Percentiles rank a stretch among this genome's conserved stretches.
These are phyloP conservation scores for Premnoplex brunnescens DNA, from an alignment of 2,797 vertebrate genomes.

Conservation along the genomic window DNA sequence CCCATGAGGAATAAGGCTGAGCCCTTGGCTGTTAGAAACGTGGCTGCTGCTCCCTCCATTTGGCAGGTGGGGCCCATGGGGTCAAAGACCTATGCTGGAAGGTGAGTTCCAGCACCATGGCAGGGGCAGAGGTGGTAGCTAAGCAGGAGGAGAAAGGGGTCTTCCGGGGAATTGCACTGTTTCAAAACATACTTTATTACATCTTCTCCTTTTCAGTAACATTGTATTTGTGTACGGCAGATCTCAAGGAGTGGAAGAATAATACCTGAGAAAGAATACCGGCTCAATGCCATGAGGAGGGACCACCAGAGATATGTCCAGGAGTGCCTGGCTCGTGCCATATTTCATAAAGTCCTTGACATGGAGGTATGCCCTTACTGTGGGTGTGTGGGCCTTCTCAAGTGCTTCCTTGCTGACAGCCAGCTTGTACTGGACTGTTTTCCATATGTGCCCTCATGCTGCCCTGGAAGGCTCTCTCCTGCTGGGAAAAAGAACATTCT, in stretches of 20 bases:
- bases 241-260: slow-evolving; percentile 91
- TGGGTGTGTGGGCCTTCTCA: neutral
- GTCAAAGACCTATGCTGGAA: neutral
- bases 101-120: neutral
- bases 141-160: neutral
- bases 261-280: slow-evolving; percentile 91
- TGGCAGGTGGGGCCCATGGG: neutral
- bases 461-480: neutral
- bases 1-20: neutral
- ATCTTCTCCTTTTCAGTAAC: neutral
- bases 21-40: neutral
- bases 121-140: neutral
- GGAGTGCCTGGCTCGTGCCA: slow-evolving; percentile 86
- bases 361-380: slow-evolving; percentile 82
- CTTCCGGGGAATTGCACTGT: neutral
- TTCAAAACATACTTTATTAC: neutral
- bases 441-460: accelerated
- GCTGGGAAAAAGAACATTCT: neutral
- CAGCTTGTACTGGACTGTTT: accelerated
- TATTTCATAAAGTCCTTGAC: slow-evolving; percentile 90
- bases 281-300: slow-evolving; percentile 81
- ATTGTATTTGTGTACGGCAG: slow-evolving; percentile 66
- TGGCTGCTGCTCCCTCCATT: neutral
- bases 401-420: neutral
- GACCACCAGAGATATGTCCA: slow-evolving; percentile 83